A percentile compares a stretch with the other conserved stretches of the same genome.
phyloP scores from a whole-genome alignment of 2,797 vertebrate genomes.

The Helicolenus hilgendorfi region DNA sequence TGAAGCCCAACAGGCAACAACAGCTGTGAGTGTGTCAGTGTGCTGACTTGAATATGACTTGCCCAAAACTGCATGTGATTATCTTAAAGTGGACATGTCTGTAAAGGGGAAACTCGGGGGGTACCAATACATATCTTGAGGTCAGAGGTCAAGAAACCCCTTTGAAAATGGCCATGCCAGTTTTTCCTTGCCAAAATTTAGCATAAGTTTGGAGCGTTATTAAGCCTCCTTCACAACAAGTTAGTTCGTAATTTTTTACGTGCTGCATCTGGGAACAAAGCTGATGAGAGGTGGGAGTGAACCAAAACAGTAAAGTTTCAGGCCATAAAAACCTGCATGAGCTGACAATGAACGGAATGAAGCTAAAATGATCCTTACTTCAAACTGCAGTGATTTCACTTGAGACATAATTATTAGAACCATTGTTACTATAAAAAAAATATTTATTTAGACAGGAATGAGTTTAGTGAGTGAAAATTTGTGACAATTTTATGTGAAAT shows the following conservation, averaged over 20 bases:
- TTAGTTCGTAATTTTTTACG: too few relatives aligned
- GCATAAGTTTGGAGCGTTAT: too few relatives aligned
- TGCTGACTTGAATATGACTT: too few relatives aligned
- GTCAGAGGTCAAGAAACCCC: too few relatives aligned
- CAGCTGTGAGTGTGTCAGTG: too few relatives aligned
- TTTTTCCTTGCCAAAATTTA: too few relatives aligned
- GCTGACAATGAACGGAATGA: not conserved
- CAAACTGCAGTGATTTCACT: not conserved
- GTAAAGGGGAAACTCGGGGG: fast-evolving
- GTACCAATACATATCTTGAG: too few relatives aligned
- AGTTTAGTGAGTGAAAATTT: not conserved
- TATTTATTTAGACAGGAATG: not conserved
- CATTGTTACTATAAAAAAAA: not conserved
- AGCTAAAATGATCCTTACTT: not conserved
- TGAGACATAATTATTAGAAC: not conserved
- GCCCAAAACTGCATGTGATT: too few relatives aligned
- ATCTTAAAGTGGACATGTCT: too few relatives aligned
- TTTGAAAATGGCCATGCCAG: too few relatives aligned
- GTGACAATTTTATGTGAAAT: not conserved
- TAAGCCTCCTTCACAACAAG: too few relatives aligned
- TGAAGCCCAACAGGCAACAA: too few relatives aligned
- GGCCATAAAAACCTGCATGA: not conserved
- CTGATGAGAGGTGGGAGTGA: not conserved
- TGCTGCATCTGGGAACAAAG: not conserved
- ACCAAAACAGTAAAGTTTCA: not conserved